phyloP scores from a whole-genome alignment of 2,113 vertebrate genomes.

The Perca flavescens region DNA sequence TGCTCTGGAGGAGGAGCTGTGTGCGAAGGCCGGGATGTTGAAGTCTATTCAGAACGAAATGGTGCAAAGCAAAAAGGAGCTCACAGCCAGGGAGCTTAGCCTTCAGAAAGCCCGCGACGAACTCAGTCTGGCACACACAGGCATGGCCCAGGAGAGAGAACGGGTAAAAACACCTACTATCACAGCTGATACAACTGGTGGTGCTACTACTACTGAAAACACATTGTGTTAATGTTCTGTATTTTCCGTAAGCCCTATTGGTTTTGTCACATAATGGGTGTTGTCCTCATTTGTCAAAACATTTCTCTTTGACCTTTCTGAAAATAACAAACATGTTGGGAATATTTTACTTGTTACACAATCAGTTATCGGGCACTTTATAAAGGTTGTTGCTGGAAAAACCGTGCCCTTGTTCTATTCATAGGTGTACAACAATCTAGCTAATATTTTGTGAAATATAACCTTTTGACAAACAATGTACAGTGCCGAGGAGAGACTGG shows the following conservation, averaged over 20 bases:
- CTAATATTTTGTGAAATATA: constrained; percentile 1
- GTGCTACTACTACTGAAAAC: constrained; percentile 2
- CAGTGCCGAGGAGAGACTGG: neutral
- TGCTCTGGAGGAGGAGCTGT: constrained; percentile 77
- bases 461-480: constrained; percentile 15
- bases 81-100: constrained; percentile 71
- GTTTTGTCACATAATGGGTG: constrained; percentile 18
- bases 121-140: constrained; percentile 71
- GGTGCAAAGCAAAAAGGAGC: constrained; percentile 71
- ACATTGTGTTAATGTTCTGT: constrained; percentile 5
- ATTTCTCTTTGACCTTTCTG: neutral
- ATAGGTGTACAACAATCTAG: neutral
- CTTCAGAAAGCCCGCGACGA: constrained; percentile 72
- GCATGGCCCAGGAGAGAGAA: constrained; percentile 77
- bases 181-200: neutral
- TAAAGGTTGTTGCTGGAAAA: constrained; percentile 7
- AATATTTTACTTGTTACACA: constrained; percentile 7
- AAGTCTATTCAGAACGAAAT: constrained; percentile 73
- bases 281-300: constrained; percentile 34
- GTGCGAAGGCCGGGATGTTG: constrained; percentile 61
- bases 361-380: neutral
- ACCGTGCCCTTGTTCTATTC: neutral
- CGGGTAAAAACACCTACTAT: constrained; percentile 68
- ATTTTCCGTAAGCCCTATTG: neutral
- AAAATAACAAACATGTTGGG: constrained; percentile 10